phyloP scores from a whole-genome alignment of 1,140 invertebrate genomes.

The Lerema accius region DNA sequence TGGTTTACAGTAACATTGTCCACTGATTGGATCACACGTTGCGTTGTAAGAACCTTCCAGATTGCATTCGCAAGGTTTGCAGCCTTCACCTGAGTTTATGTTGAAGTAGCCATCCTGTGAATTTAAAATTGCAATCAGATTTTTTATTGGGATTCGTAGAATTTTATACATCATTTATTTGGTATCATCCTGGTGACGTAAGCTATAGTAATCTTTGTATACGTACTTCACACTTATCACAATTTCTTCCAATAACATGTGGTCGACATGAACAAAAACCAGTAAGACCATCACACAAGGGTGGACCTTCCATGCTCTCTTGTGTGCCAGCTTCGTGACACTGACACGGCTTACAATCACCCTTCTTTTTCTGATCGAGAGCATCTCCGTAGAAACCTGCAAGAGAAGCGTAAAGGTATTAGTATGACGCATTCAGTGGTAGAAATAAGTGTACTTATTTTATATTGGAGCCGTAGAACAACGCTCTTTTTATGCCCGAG shows the following conservation, averaged over 20 bases:
- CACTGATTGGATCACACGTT: conserved; percentile 91
- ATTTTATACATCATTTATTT: conserved; percentile 10
- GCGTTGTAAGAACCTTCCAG: conserved; percentile 91
- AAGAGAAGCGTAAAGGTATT: conserved; percentile 17
- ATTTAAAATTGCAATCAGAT: conserved; percentile 1
- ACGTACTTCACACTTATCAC: conserved; percentile 90
- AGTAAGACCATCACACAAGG: conserved; percentile 89
- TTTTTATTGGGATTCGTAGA: not conserved
- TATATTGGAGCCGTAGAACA: no score
- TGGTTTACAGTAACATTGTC: conserved; percentile 93
- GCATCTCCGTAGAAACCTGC: conserved; percentile 94
- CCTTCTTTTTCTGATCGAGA: conserved; percentile 91
- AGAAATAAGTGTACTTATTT: no score
- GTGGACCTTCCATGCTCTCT: conserved; percentile 86
- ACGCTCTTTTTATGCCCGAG: no score
- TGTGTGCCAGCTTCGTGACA: conserved; percentile 92
- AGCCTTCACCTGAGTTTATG: conserved; percentile 92
- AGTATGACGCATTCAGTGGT: not conserved
- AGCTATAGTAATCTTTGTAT: no score
- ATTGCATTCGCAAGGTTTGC: conserved; percentile 93
- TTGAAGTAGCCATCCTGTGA: conserved; percentile 90
- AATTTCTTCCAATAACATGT: conserved; percentile 94
- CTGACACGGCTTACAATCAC: conserved; percentile 94
- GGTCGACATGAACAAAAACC: conserved; percentile 92
- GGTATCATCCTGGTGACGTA: not conserved